These are phyloP conservation scores for Andrena praecox DNA, from an alignment of 2,888 invertebrate species.

Conservation along the genomic window DNA sequence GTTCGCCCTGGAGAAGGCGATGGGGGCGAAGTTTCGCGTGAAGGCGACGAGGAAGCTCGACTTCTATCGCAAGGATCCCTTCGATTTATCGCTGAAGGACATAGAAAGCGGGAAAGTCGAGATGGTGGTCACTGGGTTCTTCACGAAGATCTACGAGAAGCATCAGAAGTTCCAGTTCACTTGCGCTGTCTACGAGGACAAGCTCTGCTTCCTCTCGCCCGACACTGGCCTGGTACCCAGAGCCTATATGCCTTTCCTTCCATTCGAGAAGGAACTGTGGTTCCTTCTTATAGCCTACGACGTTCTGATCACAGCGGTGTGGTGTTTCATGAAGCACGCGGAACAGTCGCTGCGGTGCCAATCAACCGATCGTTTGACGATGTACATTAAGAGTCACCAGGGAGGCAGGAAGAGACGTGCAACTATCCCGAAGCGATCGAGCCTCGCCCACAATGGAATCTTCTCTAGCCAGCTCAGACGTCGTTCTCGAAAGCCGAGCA, in stretches of 20 bases:
- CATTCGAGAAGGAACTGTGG: conserved; percentile 71
- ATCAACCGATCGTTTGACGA: too few species aligned
- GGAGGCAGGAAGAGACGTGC: not conserved
- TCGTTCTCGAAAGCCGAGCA: not conserved
- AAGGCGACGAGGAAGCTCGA: conserved; percentile 20
- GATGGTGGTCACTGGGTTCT: conserved; percentile 69
- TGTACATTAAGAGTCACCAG: not conserved
- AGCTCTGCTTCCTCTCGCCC: conserved; percentile 71
- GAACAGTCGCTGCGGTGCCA: conserved; percentile 16
- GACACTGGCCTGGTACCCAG: conserved; percentile 67
- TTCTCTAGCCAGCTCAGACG: not conserved
- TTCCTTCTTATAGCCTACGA: conserved; percentile 63
- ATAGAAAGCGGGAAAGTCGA: conserved; percentile 60
- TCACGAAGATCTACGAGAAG: conserved; percentile 62
- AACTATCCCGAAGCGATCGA: not conserved
- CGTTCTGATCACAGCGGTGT: conserved; percentile 62
- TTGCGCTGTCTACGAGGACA: conserved; percentile 65
- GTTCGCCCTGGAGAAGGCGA: conserved; percentile 54
- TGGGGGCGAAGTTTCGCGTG: conserved; percentile 65
- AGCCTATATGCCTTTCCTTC: conserved; percentile 71
- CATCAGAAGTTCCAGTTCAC: conserved; percentile 65
- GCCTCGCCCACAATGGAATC: not conserved
- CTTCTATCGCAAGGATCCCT: conserved; percentile 62
- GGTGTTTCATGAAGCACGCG: conserved; percentile 59
- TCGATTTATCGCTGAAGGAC: conserved; percentile 53